A percentile compares a stretch with the other conserved stretches of the same genome.
These are phyloP conservation scores for Drosophila mayri DNA, from an alignment of 1,140 invertebrate genomes.

Conservation along the genomic window DNA sequence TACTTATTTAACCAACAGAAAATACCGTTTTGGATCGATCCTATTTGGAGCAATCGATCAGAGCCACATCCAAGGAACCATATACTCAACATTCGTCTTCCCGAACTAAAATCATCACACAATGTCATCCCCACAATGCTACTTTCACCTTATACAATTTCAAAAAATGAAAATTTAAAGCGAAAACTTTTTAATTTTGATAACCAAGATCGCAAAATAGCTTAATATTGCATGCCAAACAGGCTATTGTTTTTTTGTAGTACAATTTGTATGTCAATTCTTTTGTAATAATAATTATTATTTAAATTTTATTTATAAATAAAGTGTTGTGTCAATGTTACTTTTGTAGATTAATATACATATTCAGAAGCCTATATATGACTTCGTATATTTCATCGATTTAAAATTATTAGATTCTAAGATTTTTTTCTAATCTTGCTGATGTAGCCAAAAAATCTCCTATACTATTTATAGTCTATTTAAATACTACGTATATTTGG, in stretches of 20 bases:
- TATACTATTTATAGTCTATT: too few relatives aligned
- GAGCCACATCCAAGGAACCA: constrained; percentile 41
- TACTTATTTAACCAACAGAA: constrained; percentile 38
- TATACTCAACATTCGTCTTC: constrained; percentile 65
- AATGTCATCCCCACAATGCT: constrained; percentile 65
- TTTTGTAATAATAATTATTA: background rate
- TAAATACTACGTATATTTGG: too few relatives aligned
- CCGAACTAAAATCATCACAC: constrained; percentile 62
- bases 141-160: constrained; percentile 77
- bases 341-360: background rate
- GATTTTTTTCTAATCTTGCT: too few relatives aligned
- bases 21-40: constrained; percentile 82
- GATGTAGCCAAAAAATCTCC: too few relatives aligned
- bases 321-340: background rate
- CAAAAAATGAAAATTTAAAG: constrained; percentile 80
- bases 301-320: background rate
- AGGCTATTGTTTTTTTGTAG: background rate
- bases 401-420: too few relatives aligned
- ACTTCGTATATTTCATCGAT: too few relatives aligned
- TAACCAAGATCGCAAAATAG: constrained; percentile 78
- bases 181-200: constrained; percentile 77
- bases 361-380: background rate
- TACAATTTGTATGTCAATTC: background rate
- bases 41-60: constrained; percentile 74
- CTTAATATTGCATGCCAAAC: constrained; percentile 33